Evolutionary conservation across 2,888 invertebrate genomes (phyloP), one percentile per base, ranked within the genome.

Genomic region (Ferdinandea cuprea): DNA sequence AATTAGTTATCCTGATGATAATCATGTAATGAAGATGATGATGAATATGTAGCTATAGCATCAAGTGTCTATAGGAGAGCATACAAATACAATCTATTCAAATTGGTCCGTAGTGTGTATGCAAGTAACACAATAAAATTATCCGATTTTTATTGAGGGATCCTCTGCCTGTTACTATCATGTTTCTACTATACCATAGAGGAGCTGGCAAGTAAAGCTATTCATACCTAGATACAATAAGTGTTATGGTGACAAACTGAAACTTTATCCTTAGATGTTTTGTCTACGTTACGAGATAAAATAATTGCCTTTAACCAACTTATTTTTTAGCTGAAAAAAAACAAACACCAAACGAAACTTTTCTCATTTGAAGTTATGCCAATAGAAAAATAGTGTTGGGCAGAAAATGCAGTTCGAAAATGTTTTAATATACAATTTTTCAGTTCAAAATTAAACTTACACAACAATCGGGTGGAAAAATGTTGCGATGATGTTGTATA

Each of bases 1-100:
- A 73, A 73, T 73, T 63, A 65, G 63, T 73, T 65, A 73, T 65
- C 63, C 54, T 56, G 56, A 73, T 72, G 72, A 72, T 72, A 63
- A 72, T 52, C 54, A n/a, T 63, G 28, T 73, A 73, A 73, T 40
- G 46, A 65, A 28, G 8, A 52, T 46, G 52, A 59, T 58, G 50
- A 50, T 30, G 19, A 19, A 19, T 3, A 44, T 6, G 9, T 8
- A 40, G n/a, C n/a, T n/a, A n/a, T n/a, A n/a, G n/a, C n/a, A n/a
- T n/a, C n/a, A n/a, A n/a, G n/a, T 1, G 9, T 42, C 9, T 44
- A 2, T 17, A 15, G 5, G 9, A n/a, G 48, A 8, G 25, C 37
- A 15, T 2, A 15, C 8, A 37, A 5, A 15, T 2, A 15, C 8
- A 37, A 5, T 6, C 13, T 48, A 2, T 21, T 8, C 13, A 15